Conservation (phyloP, 1,140 invertebrate genomes). For the Hormaphis cornu region DNA sequence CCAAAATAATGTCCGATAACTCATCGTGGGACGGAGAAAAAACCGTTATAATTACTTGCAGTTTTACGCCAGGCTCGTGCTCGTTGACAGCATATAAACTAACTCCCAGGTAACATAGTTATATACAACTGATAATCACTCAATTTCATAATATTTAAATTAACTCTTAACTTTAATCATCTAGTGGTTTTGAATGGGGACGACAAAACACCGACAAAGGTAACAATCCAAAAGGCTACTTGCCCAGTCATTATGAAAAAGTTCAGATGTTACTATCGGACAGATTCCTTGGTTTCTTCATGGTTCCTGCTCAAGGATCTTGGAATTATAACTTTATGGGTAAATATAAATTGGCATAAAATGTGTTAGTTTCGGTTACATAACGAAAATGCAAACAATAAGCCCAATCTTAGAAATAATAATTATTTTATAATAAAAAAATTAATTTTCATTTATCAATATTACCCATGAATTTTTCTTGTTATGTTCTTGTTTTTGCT, state of each 20-base stretch:
- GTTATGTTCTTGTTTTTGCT: too few relatives aligned
- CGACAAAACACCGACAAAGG: constrained; percentile 95
- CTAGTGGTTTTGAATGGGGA: constrained; percentile 95
- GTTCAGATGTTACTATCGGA: constrained; percentile 99
- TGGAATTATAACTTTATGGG: constrained; percentile 99
- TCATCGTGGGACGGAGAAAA: constrained; percentile 97
- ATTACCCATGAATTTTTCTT: too few relatives aligned
- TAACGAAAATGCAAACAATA: too few relatives aligned
- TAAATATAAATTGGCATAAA: constrained; percentile 44
- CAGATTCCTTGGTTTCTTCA: constrained; percentile 96
- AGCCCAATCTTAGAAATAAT: too few relatives aligned
- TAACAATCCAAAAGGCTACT: constrained; percentile 98
- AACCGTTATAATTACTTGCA: constrained; percentile 97
- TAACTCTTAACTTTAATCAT: constrained; percentile 35
- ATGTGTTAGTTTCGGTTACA: neutral
- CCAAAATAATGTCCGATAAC: constrained; percentile 94
- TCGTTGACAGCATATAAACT: constrained; percentile 96
- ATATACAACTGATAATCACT: constrained; percentile 7
- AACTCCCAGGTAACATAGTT: constrained; percentile 61
- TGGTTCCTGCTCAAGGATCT: constrained; percentile 92
- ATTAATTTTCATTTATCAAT: too few relatives aligned
- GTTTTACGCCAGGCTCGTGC: constrained; percentile 96
- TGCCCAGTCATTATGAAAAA: constrained; percentile 96
- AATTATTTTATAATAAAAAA: too few relatives aligned
- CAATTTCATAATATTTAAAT: constrained; percentile 26